These are phyloP conservation scores for Tuta absoluta DNA, from an alignment of 2,888 invertebrate genomes.

Conservation along the genomic window DNA sequence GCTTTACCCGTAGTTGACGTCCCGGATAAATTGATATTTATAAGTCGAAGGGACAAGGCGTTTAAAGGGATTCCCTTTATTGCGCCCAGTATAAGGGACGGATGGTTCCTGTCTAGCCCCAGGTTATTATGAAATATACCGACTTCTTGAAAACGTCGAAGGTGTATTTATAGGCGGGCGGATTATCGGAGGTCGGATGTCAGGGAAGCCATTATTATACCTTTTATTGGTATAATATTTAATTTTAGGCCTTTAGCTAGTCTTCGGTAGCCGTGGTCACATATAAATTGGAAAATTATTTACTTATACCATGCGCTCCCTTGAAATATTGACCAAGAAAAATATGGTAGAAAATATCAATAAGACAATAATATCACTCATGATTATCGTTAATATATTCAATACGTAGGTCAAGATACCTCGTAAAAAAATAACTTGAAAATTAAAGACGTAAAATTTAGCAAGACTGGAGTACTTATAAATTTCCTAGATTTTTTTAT, in stretches of 20 bases:
- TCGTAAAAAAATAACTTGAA: no score
- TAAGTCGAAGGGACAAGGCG: slow-evolving; percentile 76
- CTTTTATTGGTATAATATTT: slow-evolving; percentile 82
- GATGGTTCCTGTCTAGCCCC: slow-evolving; percentile 72
- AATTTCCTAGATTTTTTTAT: no score
- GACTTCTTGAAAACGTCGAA: slow-evolving; percentile 75
- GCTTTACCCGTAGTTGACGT: slow-evolving; percentile 73
- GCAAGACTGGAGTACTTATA: no score
- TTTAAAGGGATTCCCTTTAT: slow-evolving; percentile 81
- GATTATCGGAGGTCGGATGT: slow-evolving; percentile 77
- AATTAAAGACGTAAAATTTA: no score
- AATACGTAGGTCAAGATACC: no score
- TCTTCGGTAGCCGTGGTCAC: slow-evolving; percentile 55
- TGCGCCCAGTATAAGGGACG: slow-evolving; percentile 67
- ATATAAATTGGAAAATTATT: slow-evolving; percentile 77
- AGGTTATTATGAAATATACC: slow-evolving; percentile 78
- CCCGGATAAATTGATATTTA: slow-evolving; percentile 80
- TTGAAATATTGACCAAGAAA: neutral
- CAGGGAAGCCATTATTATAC: slow-evolving; percentile 76
- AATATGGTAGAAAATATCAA: neutral
- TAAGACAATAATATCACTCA: neutral
- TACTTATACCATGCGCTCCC: slow-evolving; percentile 41
- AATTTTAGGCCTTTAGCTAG: slow-evolving; percentile 74
- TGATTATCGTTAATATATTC: no score
- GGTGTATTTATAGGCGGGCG: slow-evolving; percentile 77